Percentiles rank a stretch among this genome's conserved stretches.
phyloP scores from a whole-genome alignment of 2,797 vertebrate species.

The Anabacerthia variegaticeps region DNA sequence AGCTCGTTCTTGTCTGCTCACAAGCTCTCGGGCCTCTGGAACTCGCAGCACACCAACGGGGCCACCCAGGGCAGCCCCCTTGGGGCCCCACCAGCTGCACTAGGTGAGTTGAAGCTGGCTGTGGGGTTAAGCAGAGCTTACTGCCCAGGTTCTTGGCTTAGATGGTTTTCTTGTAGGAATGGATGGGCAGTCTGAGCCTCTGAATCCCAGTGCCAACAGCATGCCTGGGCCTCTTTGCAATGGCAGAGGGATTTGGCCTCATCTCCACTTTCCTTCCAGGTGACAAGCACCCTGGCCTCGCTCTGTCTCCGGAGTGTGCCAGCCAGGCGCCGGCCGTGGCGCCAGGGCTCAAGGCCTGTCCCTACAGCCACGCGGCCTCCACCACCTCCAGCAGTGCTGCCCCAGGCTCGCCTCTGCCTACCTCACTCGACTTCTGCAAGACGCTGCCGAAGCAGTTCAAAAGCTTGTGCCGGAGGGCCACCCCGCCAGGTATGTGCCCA shows the following conservation, averaged over 20 bases:
- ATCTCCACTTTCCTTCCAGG: constrained; percentile 50
- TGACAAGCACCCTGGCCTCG: constrained; percentile 38
- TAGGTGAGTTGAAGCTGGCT: constrained; percentile 77
- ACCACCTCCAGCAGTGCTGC: constrained; percentile 78
- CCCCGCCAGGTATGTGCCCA: constrained; percentile 83
- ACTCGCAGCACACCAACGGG: constrained; percentile 91
- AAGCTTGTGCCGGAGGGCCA: constrained; percentile 91
- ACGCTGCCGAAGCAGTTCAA: constrained; percentile 94
- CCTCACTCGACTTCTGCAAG: constrained; percentile 92
- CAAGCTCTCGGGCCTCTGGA: constrained; percentile 98
- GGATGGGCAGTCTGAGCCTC: not conserved
- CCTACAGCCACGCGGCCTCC: constrained; percentile 87
- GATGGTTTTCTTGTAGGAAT: not conserved
- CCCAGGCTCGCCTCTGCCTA: constrained; percentile 84
- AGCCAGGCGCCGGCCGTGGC: constrained; percentile 78
- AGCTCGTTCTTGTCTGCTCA: constrained; percentile 98
- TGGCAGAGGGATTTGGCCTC: not conserved
- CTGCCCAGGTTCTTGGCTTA: not conserved
- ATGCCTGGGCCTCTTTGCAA: not conserved
- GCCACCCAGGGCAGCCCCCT: constrained; percentile 86
- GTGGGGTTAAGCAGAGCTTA: not conserved
- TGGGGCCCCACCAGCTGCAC: constrained; percentile 80
- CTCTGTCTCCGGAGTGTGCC: constrained; percentile 29
- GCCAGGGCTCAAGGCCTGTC: constrained; percentile 86
- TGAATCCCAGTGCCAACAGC: not conserved